Conservation (phyloP, 2,113 vertebrate genomes). For the Monopterus albus region DNA sequence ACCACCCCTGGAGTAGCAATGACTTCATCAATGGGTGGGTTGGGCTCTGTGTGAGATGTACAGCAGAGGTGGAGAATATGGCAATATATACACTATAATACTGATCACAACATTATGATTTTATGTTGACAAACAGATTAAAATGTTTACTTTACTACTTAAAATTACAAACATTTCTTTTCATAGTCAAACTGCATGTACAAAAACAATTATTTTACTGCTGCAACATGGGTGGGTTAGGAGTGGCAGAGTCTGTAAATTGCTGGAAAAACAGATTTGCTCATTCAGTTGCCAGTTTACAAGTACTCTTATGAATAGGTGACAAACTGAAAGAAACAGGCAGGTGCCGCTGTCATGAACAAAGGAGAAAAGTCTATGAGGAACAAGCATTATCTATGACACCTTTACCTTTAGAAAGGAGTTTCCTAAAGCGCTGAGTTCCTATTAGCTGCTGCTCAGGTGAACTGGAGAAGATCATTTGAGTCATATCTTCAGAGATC, state of each 20-base stretch:
- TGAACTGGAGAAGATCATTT: constrained; percentile 97
- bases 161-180: too few species aligned
- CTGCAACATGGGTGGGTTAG: too few species aligned
- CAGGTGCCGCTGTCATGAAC: not conserved
- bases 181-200: too few species aligned
- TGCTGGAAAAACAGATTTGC: too few species aligned
- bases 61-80: not conserved
- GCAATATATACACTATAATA: not conserved
- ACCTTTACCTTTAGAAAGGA: constrained; percentile 94
- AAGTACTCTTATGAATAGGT: too few species aligned
- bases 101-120: not conserved
- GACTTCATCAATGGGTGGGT: constrained; percentile 98
- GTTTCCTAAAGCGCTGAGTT: constrained; percentile 96
- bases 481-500: constrained; percentile 97
- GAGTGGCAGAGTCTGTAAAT: too few species aligned
- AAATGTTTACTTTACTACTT: not conserved
- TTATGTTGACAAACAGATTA: not conserved
- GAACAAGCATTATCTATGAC: not conserved
- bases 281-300: not conserved
- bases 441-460: constrained; percentile 97
- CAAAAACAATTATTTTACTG: too few species aligned
- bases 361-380: not conserved
- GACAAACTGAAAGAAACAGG: not conserved
- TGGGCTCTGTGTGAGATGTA: constrained; percentile 86
- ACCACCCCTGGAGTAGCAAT: constrained; percentile 95